Evolutionary conservation across 2,797 vertebrate genomes (phyloP), one percentile per base, ranked within the genome.

Genomic region (Molossus alvarezi): DNA sequence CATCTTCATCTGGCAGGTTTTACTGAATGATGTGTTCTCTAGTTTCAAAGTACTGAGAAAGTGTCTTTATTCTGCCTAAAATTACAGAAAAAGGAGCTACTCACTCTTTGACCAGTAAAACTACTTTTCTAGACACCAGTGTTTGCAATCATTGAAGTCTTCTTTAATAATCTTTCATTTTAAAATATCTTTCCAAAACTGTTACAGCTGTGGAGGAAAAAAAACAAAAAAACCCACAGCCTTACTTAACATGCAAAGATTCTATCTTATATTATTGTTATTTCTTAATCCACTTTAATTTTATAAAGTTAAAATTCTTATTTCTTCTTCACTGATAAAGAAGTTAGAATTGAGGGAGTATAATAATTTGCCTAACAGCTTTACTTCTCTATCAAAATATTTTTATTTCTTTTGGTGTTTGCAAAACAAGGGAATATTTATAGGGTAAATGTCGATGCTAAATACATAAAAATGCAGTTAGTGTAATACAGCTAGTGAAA

Each of bases 271-370:
- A 94, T 89, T 48, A 91, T 21, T 67, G 37, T n/a, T 91, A 71
- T 75, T 95, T 95, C 6, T 67, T 89, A 89, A 91, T 67, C 33
- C 14, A n/a, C 3, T 89, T 88, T 82, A 88, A 90, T 80, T 93
- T 89, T 83, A 93, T 87, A 55, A 88, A 86, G 60, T 79, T 95
- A 95, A 95, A 86, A 69, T 69, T 77, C 25, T 72, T 84, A 83
- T 45, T 60, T 25, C 10, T 71, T 1, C 3, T 80, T 73, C n/a
- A 41, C 55, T 85, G 20, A 27, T 72, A 69, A 67, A 83, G 41
- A 67, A 33, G 23, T 77, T 93, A 29, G 37, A 2, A 83, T 51
- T 75, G 5, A 33, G 9, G 7, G 14, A 75, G 6, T 41, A 37
- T 69, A 84, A 67, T 69, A 58, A n/a, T 88, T 79, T 75, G 48